phyloP scores from a whole-genome alignment of 2,113 vertebrate genomes.

The Xenotilapia flavipinnis region DNA sequence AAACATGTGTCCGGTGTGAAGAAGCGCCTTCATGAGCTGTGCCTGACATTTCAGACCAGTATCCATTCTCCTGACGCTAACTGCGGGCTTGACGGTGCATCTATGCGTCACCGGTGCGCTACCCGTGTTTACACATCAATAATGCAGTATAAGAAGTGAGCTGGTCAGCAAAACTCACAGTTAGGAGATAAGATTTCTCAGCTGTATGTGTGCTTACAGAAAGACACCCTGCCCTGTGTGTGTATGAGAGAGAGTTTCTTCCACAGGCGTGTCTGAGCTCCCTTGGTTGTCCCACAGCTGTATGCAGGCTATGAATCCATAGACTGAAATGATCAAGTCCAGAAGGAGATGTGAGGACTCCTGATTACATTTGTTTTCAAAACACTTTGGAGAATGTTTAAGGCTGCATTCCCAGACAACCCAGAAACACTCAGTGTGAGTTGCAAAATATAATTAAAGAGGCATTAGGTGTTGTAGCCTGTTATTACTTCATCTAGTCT shows the following conservation, averaged over 20 bases:
- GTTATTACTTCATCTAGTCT: background rate
- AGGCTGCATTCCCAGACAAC: background rate
- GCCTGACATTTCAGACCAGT: background rate
- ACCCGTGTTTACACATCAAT: constrained; percentile 50
- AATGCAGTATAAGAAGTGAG: constrained; percentile 21
- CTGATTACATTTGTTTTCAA: background rate
- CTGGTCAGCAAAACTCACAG: constrained; percentile 18
- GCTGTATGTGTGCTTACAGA: background rate
- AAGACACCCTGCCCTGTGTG: background rate
- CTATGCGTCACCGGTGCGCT: background rate
- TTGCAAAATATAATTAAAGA: background rate
- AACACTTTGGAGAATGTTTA: background rate
- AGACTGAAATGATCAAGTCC: background rate
- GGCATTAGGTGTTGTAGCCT: background rate
- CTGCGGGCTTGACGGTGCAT: background rate
- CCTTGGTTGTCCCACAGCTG: background rate
- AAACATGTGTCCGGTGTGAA: background rate
- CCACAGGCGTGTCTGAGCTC: background rate
- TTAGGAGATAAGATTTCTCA: background rate
- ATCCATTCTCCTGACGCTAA: background rate
- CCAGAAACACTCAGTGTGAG: background rate
- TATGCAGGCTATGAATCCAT: background rate
- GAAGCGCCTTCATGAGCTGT: background rate
- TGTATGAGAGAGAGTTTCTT: background rate
- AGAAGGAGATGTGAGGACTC: background rate